phyloP scores from a whole-genome alignment of 92 coral and sea anemone genomes.

The Heliopora coerulea region DNA sequence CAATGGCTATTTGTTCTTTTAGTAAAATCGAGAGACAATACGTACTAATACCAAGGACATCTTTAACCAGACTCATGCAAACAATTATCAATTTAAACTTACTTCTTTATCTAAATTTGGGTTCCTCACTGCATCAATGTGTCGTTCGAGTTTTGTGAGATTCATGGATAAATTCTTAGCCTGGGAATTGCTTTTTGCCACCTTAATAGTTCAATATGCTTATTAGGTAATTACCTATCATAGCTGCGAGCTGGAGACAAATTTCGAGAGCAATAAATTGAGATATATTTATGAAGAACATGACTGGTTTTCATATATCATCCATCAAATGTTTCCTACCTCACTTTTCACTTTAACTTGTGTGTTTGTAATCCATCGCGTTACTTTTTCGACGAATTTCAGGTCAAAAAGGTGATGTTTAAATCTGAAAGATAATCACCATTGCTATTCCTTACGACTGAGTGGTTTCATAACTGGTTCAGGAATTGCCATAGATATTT shows the following conservation, averaged over 20 bases:
- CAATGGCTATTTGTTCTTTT: no score
- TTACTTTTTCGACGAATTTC: slow-evolving; percentile 89
- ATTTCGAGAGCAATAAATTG: not conserved
- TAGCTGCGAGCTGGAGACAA: not conserved
- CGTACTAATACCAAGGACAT: no score
- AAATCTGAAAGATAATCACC: slow-evolving; percentile 54
- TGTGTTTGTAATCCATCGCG: slow-evolving; percentile 93
- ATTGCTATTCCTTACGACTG: no score
- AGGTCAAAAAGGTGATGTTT: slow-evolving; percentile 94
- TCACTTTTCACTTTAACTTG: slow-evolving; percentile 93
- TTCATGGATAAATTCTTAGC: slow-evolving; percentile 85
- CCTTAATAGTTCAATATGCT: slow-evolving; percentile 47
- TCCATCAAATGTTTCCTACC: slow-evolving; percentile 47
- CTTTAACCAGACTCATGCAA: no score
- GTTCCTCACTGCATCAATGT: slow-evolving; percentile 90
- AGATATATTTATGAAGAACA: not conserved
- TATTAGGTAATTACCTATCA: no score
- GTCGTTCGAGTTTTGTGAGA: slow-evolving; percentile 84
- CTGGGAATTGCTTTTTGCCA: slow-evolving; percentile 95
- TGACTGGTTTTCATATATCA: not conserved
- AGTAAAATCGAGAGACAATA: no score
- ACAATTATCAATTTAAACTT: no score
- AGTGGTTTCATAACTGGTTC: no score
- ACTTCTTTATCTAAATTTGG: slow-evolving; percentile 99
- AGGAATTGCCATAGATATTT: no score